Percentiles rank a stretch among this genome's conserved stretches.
Evolutionary conservation across 1,140 invertebrate species (phyloP).

Genomic region (Plectrocnemia conspersa): DNA sequence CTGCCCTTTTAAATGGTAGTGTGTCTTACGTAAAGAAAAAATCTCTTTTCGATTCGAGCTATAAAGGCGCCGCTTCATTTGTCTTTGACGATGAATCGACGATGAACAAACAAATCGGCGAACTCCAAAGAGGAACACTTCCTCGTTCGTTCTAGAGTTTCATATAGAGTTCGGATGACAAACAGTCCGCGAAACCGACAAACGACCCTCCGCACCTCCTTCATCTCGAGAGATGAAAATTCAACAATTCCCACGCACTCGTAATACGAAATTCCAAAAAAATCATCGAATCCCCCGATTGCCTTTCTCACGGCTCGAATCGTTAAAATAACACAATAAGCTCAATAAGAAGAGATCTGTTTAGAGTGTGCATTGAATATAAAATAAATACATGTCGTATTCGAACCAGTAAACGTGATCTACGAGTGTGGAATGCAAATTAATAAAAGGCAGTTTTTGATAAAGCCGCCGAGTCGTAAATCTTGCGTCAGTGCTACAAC

Average conservation of each 20-base stretch:
- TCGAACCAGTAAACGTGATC: not conserved
- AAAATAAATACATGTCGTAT: not conserved
- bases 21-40: not conserved
- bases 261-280: not conserved
- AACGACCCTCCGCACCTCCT: constrained; percentile 10
- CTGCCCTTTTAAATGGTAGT: not conserved
- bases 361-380: too few species aligned
- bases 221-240: too few species aligned
- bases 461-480: not conserved
- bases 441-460: not conserved
- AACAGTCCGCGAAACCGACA: constrained; percentile 6
- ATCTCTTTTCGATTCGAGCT: not conserved
- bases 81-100: constrained; percentile 7
- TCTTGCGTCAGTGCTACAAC: not conserved
- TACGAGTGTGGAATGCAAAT: not conserved
- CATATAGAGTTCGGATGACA: too few species aligned
- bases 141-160: too few species aligned
- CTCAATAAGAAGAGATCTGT: too few species aligned
- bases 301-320: not conserved
- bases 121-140: too few species aligned
- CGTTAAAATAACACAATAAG: too few species aligned
- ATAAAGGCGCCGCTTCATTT: constrained; percentile 17
- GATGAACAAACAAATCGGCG: too few species aligned
- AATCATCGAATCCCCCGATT: not conserved
- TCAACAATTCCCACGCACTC: too few species aligned